Conservation (phyloP, 2,113 vertebrate species). For the Raja brachyura region DNA sequence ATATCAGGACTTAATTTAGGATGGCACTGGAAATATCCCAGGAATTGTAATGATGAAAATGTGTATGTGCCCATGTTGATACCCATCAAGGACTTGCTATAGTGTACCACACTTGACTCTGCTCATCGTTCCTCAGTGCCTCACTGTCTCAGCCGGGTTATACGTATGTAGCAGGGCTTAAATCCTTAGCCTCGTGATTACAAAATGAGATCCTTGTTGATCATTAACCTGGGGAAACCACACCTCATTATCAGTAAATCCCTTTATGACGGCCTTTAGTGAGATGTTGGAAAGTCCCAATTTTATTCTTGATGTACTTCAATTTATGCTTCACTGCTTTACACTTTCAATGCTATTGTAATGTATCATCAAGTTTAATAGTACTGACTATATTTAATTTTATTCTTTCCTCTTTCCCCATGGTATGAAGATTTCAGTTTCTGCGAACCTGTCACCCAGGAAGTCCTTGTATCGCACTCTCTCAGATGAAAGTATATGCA, state of each 20-base stretch:
- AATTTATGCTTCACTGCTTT: background rate
- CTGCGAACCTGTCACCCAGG: conserved; percentile 70
- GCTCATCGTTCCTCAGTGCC: background rate
- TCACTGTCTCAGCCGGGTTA: background rate
- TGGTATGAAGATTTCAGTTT: conserved; percentile 62
- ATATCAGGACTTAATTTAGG: background rate
- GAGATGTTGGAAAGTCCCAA: background rate
- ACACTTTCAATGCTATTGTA: background rate
- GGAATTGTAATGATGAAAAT: background rate
- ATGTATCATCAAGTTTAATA: background rate
- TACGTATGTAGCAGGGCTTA: background rate
- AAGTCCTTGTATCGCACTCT: conserved; percentile 81
- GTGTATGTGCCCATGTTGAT: background rate
- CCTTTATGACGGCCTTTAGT: too few relatives aligned
- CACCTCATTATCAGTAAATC: background rate
- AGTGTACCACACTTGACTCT: background rate
- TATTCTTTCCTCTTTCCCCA: background rate
- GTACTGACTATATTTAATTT: background rate
- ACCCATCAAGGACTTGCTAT: background rate
- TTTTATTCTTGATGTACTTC: background rate
- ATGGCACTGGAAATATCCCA: background rate
- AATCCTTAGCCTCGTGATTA: background rate
- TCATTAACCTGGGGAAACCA: background rate
- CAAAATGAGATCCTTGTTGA: background rate
- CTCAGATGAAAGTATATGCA: conserved; percentile 89